Base-by-base conservation (phyloP, 2,113 vertebrate species). In the Odocoileus hemionus region DNA sequence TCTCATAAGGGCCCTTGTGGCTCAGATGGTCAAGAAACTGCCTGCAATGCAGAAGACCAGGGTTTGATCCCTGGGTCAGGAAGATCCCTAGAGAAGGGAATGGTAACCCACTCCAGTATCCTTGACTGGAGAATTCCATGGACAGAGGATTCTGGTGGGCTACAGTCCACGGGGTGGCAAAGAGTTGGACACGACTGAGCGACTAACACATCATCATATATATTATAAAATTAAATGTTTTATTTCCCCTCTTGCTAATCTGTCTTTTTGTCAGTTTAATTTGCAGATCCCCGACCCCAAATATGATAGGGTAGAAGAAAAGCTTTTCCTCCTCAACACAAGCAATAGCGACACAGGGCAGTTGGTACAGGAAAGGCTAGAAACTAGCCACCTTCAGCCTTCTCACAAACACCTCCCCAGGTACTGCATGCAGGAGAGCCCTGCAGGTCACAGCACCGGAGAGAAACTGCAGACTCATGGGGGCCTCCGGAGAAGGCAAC, bases 391-490 rank as follows among this genome's bases (percentile, higher is more conserved):
- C 70, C 26, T 52, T 7, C 36, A 47, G 64, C 6, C 19, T n/a
- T 54, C 57, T 82, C 79, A 25, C 58, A 54, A 54, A 67, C 7
- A 30, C 74, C 36, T 39, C 39, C 36, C 36, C 4, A 52, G 50
- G 36, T 3, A 1, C 7, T 10, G 7, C 17, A n/a, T 1, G 3
- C 0, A 0, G 16, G 16, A 10, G 10, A 80, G 12, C 64, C 33
- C 74, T 39, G 30, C 30, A 2, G 11, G 30, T 17, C 55, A 9
- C 21, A 45, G 64, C 36, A 3, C 23, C 39, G 14, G 12, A 60
- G 19, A 23, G 26, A 21, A 74, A 79, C 70, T 57, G 54, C 39
- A 61, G 43, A 6, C 15, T 94, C 70, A 33, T 7, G 0, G 16
- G 86, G n/a, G 26, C 23, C 61, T 74, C 88, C 39, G 12, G 47